These are phyloP conservation scores for Cataglyphis hispanica DNA, from an alignment of 1,140 invertebrate species.

Conservation along the genomic window DNA sequence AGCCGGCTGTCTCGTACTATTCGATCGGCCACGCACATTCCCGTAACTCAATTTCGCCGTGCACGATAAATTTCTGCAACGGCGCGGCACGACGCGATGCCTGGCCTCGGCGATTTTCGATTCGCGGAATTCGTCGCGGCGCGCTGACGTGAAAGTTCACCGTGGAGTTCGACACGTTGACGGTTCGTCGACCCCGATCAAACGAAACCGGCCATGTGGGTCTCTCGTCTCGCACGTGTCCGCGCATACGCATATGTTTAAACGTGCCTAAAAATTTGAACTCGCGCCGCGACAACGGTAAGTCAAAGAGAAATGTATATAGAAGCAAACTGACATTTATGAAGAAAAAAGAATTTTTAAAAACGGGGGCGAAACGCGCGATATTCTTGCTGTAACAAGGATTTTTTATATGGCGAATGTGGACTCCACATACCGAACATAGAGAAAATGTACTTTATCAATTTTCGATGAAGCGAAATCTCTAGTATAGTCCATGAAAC, in stretches of 20 bases:
- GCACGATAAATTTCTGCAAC: constrained; percentile 50
- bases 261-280: constrained; percentile 59
- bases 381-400: not conserved
- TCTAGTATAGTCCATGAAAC: not conserved
- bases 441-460: no score
- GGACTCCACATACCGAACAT: not conserved
- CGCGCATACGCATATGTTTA: constrained; percentile 27
- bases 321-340: not conserved
- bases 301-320: constrained; percentile 45
- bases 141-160: constrained; percentile 75
- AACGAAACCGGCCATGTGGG: constrained; percentile 73
- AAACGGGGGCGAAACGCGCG: not conserved
- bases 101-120: constrained; percentile 62
- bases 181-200: constrained; percentile 77
- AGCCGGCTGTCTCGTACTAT: constrained; percentile 17
- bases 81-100: not conserved
- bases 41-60: constrained; percentile 69
- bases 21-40: constrained; percentile 36
- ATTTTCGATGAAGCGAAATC: not conserved
- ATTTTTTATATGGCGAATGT: not conserved
- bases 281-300: constrained; percentile 1
- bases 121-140: constrained; percentile 62
- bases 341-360: not conserved
- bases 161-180: constrained; percentile 66
- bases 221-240: constrained; percentile 47